Base-by-base conservation (phyloP, 2,797 vertebrate genomes). In the Balearica regulorum region DNA sequence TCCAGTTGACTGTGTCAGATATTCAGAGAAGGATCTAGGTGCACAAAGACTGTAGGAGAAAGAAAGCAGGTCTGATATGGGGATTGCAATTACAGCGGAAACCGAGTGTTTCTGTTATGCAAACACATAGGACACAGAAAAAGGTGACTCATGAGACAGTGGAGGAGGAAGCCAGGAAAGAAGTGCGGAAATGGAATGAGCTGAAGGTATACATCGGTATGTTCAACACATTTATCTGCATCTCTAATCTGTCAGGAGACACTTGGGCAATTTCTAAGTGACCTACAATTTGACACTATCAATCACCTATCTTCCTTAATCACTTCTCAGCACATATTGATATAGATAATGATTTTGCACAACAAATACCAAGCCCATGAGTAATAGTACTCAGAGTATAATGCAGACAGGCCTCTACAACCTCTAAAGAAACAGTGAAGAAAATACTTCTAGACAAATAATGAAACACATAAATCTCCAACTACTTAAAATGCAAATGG, bases 131-230 rank as follows among this genome's bases (percentile, higher is more conserved):
- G 84, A 78, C 51, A 62, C 87, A 87, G 75, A 66, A 26, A 95
- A 95, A 72, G 21, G 84, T 94, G 96, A 97, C 92, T 98, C 97
- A 97, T 48, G 69, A 71, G 75, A 84, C 87, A 90, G 75, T 15
- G 84, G 83, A 90, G 69, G 61, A 96, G 85, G 86, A 61, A 93
- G n/a, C 39, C 83, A 87, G 84, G 68, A 57, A 72, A 92, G 93
- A 26, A 65, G 31, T 33, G 13, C 0, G 3, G 91, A 90, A 94
- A 21, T 11, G 31, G 60, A 86, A 89, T 3, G 70, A 66, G 55
- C 81, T 88, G 87, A 77, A 76, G 72, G 61, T 54, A 26, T 39
- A 57, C 10, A 81, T 10, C 1, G 25, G 70, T 54, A 75, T 6
- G 54, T 53, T 86, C 54, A 87, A 84, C 10, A 28, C 75, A 80